phyloP scores from a whole-genome alignment of 2,888 invertebrate species.

The Drosophila rellima region DNA sequence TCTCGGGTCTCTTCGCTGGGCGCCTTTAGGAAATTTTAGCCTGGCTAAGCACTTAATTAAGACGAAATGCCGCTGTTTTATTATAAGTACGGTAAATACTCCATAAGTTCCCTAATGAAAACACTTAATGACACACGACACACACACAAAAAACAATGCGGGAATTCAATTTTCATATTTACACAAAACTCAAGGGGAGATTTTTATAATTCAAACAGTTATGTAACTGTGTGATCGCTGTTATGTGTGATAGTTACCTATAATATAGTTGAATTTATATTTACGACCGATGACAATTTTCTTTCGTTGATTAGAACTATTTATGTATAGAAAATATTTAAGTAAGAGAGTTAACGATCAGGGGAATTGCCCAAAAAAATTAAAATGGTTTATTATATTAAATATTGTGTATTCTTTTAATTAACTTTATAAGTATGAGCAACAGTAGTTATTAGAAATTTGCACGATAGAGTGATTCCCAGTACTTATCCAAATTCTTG shows the following conservation, averaged over 20 bases:
- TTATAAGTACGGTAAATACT: conserved; percentile 74
- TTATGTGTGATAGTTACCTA: conserved; percentile 21
- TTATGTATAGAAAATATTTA: background rate
- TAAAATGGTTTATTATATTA: background rate
- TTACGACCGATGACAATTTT: conserved; percentile 14
- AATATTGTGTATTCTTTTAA: no score
- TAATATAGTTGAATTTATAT: conserved; percentile 10
- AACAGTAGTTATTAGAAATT: no score
- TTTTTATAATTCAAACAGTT: conserved; percentile 35
- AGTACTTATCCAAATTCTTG: background rate
- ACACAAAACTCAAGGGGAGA: conserved; percentile 37
- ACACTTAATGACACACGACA: conserved; percentile 78
- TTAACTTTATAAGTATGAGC: no score
- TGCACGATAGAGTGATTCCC: background rate
- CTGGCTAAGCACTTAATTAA: conserved; percentile 76
- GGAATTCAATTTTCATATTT: conserved; percentile 71
- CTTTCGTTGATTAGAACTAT: conserved; percentile 10
- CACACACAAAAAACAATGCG: conserved; percentile 74
- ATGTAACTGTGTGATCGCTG: conserved; percentile 12
- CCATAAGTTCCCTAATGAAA: conserved; percentile 75
- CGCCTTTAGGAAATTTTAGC: conserved; percentile 19
- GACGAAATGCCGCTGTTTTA: conserved; percentile 78
- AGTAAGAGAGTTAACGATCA: background rate
- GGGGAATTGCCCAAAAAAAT: background rate
- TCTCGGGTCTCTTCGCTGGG: conserved; percentile 14